Conservation (phyloP, 2,797 vertebrate species). For the Molossus molossus region DNA sequence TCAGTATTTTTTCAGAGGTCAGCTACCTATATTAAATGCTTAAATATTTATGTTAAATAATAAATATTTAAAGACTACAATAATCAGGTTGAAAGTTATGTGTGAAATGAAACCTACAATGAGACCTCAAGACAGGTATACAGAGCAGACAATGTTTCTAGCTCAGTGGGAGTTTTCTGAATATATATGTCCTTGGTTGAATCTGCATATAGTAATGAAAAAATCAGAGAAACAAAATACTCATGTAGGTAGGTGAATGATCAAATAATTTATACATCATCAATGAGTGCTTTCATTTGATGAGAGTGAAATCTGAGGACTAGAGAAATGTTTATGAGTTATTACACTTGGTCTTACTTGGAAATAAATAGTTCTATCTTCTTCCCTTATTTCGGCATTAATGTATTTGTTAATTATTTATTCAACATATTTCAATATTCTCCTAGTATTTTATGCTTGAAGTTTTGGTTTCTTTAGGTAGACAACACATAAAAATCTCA, state of each 20-base stretch:
- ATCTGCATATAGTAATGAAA: background rate
- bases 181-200: background rate
- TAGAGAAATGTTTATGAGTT: background rate
- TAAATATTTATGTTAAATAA: conserved; percentile 79
- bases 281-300: background rate
- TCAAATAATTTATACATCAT: background rate
- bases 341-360: background rate
- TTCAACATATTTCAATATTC: conserved; percentile 8
- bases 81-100: conserved; percentile 10
- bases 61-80: conserved; percentile 79
- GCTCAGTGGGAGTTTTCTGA: background rate
- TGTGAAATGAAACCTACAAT: conserved; percentile 33
- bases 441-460: background rate
- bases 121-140: conserved; percentile 19
- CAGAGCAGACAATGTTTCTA: background rate
- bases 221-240: background rate
- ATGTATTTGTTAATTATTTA: background rate
- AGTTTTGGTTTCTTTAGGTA: background rate
- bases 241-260: background rate
- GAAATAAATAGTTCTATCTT: background rate
- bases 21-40: conserved; percentile 77
- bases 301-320: background rate
- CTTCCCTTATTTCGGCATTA: background rate
- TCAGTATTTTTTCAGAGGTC: conserved; percentile 66
- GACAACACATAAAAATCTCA: background rate